A percentile compares a stretch with the other conserved stretches of the same genome.
Evolutionary conservation across 2,888 invertebrate species (phyloP).

Genomic region (Rhamnusium bicolor): DNA sequence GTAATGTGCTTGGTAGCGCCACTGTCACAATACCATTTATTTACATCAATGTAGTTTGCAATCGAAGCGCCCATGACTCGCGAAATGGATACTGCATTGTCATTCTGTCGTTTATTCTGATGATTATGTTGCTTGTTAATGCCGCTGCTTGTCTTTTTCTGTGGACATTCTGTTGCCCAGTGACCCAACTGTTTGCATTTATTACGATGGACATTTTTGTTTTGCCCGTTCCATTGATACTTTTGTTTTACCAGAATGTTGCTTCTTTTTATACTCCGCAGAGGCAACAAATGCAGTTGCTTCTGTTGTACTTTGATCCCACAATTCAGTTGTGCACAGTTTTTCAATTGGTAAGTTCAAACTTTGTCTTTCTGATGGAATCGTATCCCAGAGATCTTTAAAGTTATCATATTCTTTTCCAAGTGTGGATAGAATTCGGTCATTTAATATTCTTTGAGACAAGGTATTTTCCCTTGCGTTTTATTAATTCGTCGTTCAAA

Average conservation of each 20-base stretch:
- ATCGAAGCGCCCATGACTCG: not conserved
- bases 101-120: not conserved
- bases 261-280: not conserved
- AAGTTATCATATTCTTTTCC: not conserved
- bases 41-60: not conserved
- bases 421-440: not conserved
- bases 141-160: not conserved
- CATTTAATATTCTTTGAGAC: not conserved
- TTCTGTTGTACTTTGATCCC: not conserved
- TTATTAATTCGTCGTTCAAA: not conserved
- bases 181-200: not conserved
- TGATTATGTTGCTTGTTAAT: not conserved
- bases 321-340: not conserved
- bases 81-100: not conserved
- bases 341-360: not conserved
- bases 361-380: not conserved
- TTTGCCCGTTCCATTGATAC: not conserved
- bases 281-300: not conserved
- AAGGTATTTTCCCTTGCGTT: not conserved
- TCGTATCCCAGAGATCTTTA: not conserved
- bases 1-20: not conserved
- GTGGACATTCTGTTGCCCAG: not conserved
- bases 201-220: not conserved
- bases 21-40: not conserved
- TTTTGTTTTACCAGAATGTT: not conserved